phyloP scores from a whole-genome alignment of 2,113 vertebrate species.

The Heterotis niloticus region DNA sequence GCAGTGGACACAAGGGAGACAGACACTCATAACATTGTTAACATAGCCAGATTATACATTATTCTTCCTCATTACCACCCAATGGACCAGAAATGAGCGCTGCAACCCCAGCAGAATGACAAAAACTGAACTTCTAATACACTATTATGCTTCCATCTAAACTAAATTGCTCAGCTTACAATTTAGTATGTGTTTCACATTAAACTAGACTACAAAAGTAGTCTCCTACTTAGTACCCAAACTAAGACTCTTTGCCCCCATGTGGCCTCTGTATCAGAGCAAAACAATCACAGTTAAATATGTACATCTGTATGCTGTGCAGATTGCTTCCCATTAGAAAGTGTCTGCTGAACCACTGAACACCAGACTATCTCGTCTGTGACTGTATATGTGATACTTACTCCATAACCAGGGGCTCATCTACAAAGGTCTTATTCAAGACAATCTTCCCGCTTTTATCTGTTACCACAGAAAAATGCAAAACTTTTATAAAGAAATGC shows the following conservation, averaged over 20 bases:
- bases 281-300: background rate
- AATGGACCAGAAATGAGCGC: background rate
- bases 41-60: background rate
- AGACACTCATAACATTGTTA: background rate
- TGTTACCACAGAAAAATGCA: constrained; percentile 47
- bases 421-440: constrained; percentile 78
- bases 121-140: background rate
- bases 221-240: background rate
- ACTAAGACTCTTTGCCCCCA: background rate
- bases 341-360: background rate
- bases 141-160: background rate
- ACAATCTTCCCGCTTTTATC: constrained; percentile 64
- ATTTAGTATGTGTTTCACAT: too few relatives aligned
- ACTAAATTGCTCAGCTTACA: too few relatives aligned
- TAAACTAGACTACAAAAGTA: background rate
- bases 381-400: constrained; percentile 63
- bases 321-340: background rate
- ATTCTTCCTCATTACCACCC: background rate
- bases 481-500: background rate
- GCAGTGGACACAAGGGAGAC: constrained; percentile 27
- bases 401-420: constrained; percentile 96
- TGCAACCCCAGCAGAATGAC: background rate
- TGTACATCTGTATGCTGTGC: background rate
- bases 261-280: background rate
- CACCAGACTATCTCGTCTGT: background rate